A percentile compares a stretch with the other conserved stretches of the same genome.
These are phyloP conservation scores for Metallyticus violacea DNA, from an alignment of 2,888 invertebrate species.

Conservation along the genomic window DNA sequence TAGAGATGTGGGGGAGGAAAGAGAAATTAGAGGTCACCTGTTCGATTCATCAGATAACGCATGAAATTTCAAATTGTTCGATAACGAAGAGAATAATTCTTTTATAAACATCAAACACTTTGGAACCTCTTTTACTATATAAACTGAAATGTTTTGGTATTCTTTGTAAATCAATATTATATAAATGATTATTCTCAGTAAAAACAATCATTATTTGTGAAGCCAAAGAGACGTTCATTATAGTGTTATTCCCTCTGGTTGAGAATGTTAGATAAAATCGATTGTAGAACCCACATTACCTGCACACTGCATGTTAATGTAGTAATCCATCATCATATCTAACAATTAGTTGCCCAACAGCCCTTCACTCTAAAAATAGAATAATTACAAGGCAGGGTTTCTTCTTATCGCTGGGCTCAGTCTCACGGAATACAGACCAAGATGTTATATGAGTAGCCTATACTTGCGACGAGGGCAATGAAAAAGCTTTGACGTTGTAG, in stretches of 20 bases:
- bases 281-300: neutral
- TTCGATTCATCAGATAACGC: neutral
- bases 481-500: too few relatives aligned
- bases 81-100: neutral
- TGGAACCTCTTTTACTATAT: too few relatives aligned
- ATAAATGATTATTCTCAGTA: too few relatives aligned
- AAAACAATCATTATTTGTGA: too few relatives aligned
- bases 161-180: too few relatives aligned
- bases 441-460: neutral
- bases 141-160: too few relatives aligned
- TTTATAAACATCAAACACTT: too few relatives aligned
- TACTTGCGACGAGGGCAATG: too few relatives aligned
- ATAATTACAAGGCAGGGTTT: neutral
- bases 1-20: neutral
- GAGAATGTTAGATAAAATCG: neutral
- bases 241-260: too few relatives aligned
- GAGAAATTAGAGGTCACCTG: too few relatives aligned
- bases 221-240: too few relatives aligned
- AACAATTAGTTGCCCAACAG: neutral
- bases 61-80: neutral
- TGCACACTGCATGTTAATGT: too few relatives aligned
- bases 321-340: neutral
- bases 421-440: neutral
- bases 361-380: neutral
- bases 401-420: neutral